Evolutionary conservation across 2,797 vertebrate genomes (phyloP).

Genomic region (Bradypodion ventrale): DNA sequence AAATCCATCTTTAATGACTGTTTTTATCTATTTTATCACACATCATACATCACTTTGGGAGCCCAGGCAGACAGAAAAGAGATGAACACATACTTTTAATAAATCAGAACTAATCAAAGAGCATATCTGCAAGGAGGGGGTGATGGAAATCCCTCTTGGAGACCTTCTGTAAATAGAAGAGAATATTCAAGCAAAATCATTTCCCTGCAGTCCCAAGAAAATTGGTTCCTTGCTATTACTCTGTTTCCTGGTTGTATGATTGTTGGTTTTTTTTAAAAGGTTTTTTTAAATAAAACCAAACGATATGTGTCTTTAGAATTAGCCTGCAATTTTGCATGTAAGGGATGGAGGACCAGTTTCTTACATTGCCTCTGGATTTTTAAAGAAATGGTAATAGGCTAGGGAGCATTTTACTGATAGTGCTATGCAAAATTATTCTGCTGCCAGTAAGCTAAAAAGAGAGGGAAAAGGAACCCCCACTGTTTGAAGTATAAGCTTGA

Average conservation of each 20-base stretch:
- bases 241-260: background rate
- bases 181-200: background rate
- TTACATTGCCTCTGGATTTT: background rate
- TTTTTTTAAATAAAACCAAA: no score
- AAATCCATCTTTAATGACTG: no score
- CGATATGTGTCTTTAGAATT: background rate
- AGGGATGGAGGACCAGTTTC: background rate
- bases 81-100: no score
- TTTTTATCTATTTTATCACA: no score
- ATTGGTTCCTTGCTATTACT: slow-evolving; percentile 9
- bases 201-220: background rate
- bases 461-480: background rate
- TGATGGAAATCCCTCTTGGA: no score
- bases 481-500: background rate
- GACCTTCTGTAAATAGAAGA: background rate
- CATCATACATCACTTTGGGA: no score
- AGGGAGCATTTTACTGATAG: background rate
- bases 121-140: background rate
- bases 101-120: background rate
- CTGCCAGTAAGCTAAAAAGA: background rate
- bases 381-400: background rate
- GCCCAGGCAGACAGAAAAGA: no score
- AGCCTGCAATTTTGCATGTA: background rate
- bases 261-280: background rate
- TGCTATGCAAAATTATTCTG: background rate